These are phyloP conservation scores for Oncorhynchus mykiss DNA, from an alignment of 2,113 vertebrate genomes.

Conservation along the genomic window DNA sequence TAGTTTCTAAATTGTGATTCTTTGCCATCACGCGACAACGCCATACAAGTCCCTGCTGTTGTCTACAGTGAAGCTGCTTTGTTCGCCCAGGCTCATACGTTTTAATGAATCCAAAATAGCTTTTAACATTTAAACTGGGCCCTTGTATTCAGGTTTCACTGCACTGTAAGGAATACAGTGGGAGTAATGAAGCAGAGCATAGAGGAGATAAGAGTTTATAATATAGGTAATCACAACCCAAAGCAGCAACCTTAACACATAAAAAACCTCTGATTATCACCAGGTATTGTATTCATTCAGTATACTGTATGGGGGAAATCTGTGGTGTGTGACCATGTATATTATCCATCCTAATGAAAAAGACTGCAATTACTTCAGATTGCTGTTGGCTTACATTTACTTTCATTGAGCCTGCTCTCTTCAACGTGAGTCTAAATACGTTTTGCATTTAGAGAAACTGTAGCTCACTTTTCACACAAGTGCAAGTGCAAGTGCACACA, in stretches of 20 bases:
- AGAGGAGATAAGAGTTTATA: slow-evolving; percentile 74
- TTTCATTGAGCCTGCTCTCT: slow-evolving; percentile 12
- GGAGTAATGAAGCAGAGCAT: slow-evolving; percentile 74
- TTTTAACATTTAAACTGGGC: slow-evolving; percentile 78
- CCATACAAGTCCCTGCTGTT: slow-evolving; percentile 11
- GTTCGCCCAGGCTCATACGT: slow-evolving; percentile 67
- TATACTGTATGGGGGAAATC: slow-evolving; percentile 11
- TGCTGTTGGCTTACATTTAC: slow-evolving; percentile 25
- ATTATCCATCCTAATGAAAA: slow-evolving; percentile 43
- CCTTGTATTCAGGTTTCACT: slow-evolving; percentile 74
- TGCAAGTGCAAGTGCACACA: background rate
- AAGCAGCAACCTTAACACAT: slow-evolving; percentile 68
- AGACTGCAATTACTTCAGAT: slow-evolving; percentile 46
- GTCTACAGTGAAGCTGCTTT: slow-evolving; percentile 72
- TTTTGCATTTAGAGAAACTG: slow-evolving; percentile 1
- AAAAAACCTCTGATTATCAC: slow-evolving; percentile 18
- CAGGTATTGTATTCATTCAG: slow-evolving; percentile 39
- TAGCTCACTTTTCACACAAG: background rate
- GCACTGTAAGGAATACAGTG: slow-evolving; percentile 78
- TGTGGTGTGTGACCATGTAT: slow-evolving; percentile 8
- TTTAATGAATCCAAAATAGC: slow-evolving; percentile 79
- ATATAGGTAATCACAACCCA: slow-evolving; percentile 78
- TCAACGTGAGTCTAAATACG: slow-evolving; percentile 33
- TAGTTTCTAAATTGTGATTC: background rate
- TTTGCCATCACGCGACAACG: background rate